These are phyloP conservation scores for Tenthredo amoena DNA, from an alignment of 2,888 invertebrate species.

Conservation along the genomic window DNA sequence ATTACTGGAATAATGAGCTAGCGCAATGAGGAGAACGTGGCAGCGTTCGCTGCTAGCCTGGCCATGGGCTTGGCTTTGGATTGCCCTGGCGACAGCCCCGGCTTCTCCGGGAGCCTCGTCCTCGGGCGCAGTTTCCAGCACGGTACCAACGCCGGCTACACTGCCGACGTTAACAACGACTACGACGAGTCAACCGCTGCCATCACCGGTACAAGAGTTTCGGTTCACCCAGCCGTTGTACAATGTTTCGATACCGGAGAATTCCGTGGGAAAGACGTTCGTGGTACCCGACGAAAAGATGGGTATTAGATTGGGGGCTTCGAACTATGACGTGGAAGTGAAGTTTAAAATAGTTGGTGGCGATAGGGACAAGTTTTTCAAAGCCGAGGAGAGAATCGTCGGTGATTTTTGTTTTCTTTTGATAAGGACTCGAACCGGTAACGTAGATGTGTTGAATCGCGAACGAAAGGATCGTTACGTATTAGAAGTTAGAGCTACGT, in stretches of 20 bases:
- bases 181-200: conserved; percentile 54
- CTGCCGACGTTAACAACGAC: conserved; percentile 24
- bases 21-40: conserved; percentile 75
- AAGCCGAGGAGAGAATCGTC: conserved; percentile 92
- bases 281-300: conserved; percentile 88
- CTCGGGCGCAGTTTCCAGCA: conserved; percentile 55
- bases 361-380: conserved; percentile 94
- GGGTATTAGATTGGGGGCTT: conserved; percentile 83
- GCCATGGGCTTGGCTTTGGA: conserved; percentile 76
- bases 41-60: conserved; percentile 73
- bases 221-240: conserved; percentile 87
- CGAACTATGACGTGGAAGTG: conserved; percentile 81
- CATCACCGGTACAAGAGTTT: conserved; percentile 77
- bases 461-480: conserved; percentile 93
- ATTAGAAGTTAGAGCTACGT: conserved; percentile 87
- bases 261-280: conserved; percentile 94
- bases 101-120: conserved; percentile 57
- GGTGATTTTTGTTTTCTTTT: conserved; percentile 97
- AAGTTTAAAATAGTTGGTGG: conserved; percentile 93
- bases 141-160: conserved; percentile 52
- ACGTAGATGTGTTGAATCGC: conserved; percentile 93
- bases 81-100: conserved; percentile 59
- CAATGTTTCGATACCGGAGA: conserved; percentile 95
- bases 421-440: conserved; percentile 92
- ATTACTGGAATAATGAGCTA: conserved; percentile 74